phyloP scores from a whole-genome alignment of 2,797 vertebrate species.

The Percopsis omiscomaycus region DNA sequence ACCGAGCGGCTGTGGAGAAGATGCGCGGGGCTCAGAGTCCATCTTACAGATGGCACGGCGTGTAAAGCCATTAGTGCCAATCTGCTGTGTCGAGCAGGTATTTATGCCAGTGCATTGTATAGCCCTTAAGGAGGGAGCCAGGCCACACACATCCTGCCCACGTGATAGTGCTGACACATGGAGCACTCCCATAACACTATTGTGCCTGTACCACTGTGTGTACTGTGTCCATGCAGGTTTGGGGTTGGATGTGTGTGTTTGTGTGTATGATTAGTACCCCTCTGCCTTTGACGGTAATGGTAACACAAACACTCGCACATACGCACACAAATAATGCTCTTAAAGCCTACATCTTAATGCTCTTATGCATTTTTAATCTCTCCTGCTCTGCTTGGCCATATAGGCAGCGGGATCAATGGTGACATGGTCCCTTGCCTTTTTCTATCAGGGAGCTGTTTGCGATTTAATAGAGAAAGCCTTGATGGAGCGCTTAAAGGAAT shows the following conservation, averaged over 20 bases:
- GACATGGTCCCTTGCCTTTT: slow-evolving; percentile 32
- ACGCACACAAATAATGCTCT: slow-evolving; percentile 71
- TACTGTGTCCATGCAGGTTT: slow-evolving; percentile 21
- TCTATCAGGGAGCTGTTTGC: slow-evolving; percentile 48
- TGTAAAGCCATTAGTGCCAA: slow-evolving; percentile 78
- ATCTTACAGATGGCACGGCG: slow-evolving; percentile 70
- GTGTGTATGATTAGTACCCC: background rate
- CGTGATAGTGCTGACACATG: slow-evolving; percentile 67
- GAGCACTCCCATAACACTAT: slow-evolving; percentile 59
- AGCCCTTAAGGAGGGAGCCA: slow-evolving; percentile 63
- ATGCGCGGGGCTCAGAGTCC: slow-evolving; percentile 57
- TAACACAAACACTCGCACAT: slow-evolving; percentile 17
- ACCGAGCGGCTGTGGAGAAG: slow-evolving; percentile 40
- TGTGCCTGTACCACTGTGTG: slow-evolving; percentile 38
- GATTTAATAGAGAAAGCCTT: slow-evolving; percentile 52
- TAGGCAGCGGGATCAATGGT: slow-evolving; percentile 67
- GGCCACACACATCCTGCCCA: slow-evolving; percentile 49
- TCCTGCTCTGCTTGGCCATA: slow-evolving; percentile 50
- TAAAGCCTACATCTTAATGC: slow-evolving; percentile 68
- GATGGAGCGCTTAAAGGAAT: slow-evolving; percentile 34
- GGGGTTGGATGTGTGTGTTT: background rate
- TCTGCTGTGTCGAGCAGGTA: slow-evolving; percentile 78
- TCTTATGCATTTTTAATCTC: slow-evolving; percentile 77
- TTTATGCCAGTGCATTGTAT: slow-evolving; percentile 72
- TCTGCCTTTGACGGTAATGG: background rate